These are phyloP conservation scores for Drosophila pachea DNA, from an alignment of 1,140 invertebrate genomes.

Conservation along the genomic window DNA sequence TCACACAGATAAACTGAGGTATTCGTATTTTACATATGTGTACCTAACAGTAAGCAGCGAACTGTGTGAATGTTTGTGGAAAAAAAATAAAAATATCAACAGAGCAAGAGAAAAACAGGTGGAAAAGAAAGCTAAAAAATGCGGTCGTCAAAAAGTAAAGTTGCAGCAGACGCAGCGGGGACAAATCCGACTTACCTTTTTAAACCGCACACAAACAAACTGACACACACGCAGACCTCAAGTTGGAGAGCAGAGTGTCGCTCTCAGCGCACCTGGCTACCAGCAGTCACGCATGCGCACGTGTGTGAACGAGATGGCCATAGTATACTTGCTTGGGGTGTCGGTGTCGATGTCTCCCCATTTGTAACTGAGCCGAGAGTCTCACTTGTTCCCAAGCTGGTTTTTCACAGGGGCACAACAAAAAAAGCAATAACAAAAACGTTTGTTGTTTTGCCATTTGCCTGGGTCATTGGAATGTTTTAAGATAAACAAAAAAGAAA, in stretches of 20 bases:
- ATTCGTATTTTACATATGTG: slow-evolving; percentile 9
- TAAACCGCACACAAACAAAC: slow-evolving; percentile 41
- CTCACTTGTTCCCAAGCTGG: slow-evolving; percentile 46
- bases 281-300: slow-evolving; percentile 60
- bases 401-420: slow-evolving; percentile 44
- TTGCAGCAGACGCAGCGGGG: slow-evolving; percentile 58
- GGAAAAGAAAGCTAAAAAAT: slow-evolving; percentile 78
- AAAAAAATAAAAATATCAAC: slow-evolving; percentile 71
- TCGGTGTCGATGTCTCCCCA: slow-evolving; percentile 57
- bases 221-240: slow-evolving; percentile 19
- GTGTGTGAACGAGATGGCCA: slow-evolving; percentile 51
- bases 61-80: slow-evolving; percentile 30
- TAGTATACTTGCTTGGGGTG: slow-evolving; percentile 51
- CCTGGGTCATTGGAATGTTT: slow-evolving; percentile 37
- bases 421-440: slow-evolving; percentile 39
- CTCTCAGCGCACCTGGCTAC: slow-evolving; percentile 25
- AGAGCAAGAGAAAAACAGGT: slow-evolving; percentile 67
- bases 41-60: slow-evolving; percentile 41
- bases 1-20: slow-evolving; percentile 16
- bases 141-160: slow-evolving; percentile 72
- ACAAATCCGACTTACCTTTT: slow-evolving; percentile 67
- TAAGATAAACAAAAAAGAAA: slow-evolving; percentile 40
- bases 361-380: slow-evolving; percentile 49
- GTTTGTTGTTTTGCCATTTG: slow-evolving; percentile 68
- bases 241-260: slow-evolving; percentile 24